A percentile compares a stretch with the other conserved stretches of the same genome.
These are phyloP conservation scores for Drosophila yakuba DNA, from an alignment of 1,140 invertebrate genomes.

Conservation along the genomic window DNA sequence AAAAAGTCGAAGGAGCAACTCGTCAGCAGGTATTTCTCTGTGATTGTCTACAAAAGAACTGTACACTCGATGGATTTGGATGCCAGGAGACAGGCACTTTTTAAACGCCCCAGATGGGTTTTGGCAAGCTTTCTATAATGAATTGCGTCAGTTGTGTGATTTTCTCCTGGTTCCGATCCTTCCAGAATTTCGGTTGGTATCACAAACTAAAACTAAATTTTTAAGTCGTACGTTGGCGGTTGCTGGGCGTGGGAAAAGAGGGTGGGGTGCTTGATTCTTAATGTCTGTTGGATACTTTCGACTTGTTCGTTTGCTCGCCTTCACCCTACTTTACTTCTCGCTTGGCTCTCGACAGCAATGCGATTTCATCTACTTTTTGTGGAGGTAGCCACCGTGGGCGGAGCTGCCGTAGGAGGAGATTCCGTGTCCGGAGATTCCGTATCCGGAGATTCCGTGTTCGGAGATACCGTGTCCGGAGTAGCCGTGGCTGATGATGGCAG, in stretches of 20 bases:
- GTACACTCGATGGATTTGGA: conserved; percentile 59
- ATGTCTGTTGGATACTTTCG: conserved; percentile 51
- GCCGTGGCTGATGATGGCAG: conserved; percentile 52
- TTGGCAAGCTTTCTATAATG: conserved; percentile 57
- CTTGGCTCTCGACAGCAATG: conserved; percentile 59
- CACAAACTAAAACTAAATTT: conserved; percentile 83
- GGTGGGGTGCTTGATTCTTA: conserved; percentile 16
- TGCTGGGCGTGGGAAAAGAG: conserved; percentile 33
- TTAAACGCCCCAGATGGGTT: conserved; percentile 32
- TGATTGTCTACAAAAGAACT: conserved; percentile 66
- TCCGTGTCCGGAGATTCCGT: conserved; percentile 42
- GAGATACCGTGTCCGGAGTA: conserved; percentile 44
- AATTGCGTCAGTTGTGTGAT: conserved; percentile 15
- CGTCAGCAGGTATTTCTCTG: conserved; percentile 58
- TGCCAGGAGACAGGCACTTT: conserved; percentile 29
- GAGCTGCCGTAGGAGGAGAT: conserved; percentile 60
- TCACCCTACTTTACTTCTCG: conserved; percentile 61
- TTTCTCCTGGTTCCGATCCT: conserved; percentile 34
- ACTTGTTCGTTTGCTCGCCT: conserved; percentile 60
- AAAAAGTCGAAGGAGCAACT: conserved; percentile 78
- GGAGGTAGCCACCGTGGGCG: conserved; percentile 76
- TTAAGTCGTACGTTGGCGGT: conserved; percentile 76
- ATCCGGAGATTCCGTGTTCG: conserved; percentile 39
- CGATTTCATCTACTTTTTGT: conserved; percentile 82
- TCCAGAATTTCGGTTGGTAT: conserved; percentile 77